Percentiles rank a stretch among this genome's conserved stretches.
Conservation (phyloP, 2,113 vertebrate genomes). For the Australoheros scitulus region DNA sequence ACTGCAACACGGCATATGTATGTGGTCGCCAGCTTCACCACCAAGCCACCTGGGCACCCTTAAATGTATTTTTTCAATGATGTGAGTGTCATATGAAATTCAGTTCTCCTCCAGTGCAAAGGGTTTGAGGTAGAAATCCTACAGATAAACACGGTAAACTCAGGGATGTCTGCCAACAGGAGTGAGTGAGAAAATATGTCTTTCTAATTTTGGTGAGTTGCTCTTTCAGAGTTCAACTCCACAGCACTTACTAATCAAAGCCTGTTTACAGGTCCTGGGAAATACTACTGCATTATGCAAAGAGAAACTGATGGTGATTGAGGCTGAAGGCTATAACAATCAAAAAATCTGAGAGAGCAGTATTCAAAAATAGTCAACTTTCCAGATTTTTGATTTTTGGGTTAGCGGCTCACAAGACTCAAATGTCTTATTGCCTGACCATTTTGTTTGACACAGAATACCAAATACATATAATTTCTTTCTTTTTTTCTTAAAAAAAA, state of each 20-base stretch:
- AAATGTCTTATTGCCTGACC: not conserved
- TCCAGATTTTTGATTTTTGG: not conserved
- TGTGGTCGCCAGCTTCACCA: no score
- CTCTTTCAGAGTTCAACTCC: not conserved
- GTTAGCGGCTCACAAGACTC: not conserved
- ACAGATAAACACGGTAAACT: not conserved
- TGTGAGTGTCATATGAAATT: not conserved
- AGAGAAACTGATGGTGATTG: not conserved
- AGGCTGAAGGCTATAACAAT: not conserved
- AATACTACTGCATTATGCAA: not conserved
- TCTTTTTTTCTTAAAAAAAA: no score
- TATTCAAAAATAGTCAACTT: not conserved
- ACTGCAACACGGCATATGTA: no score
- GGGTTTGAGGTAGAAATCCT: not conserved
- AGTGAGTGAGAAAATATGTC: not conserved
- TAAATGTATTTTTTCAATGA: no score
- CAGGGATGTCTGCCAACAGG: not conserved
- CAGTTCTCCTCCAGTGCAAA: not conserved
- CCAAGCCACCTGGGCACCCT: no score
- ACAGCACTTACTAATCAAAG: not conserved
- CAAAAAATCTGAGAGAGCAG: not conserved
- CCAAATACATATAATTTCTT: not conserved
- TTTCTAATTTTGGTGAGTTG: not conserved
- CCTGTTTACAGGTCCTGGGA: not conserved
- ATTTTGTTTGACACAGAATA: not conserved